Evolutionary conservation across 2,797 vertebrate species (phyloP), one percentile per base, ranked within the genome.

Genomic region (Sebastes kiyomatsui): DNA sequence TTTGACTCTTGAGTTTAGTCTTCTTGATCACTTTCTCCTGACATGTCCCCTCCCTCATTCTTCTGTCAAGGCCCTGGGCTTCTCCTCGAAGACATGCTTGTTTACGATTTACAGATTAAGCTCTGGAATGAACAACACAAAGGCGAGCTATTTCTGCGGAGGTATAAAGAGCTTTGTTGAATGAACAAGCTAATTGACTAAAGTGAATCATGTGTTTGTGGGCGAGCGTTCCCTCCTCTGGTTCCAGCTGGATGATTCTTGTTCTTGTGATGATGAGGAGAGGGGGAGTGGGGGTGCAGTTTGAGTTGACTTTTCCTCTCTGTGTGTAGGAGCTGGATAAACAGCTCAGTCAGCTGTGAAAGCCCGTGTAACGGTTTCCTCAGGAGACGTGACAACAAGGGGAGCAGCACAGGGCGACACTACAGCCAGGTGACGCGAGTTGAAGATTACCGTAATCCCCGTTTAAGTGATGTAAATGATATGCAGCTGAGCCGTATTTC

Each of bases 131-230:
- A 90, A 70, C 14, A 32, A 71, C 75, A 88, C 80, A 87, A 90
- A 80, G 80, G 70, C 66, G 59, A 62, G 77, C 80, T 58, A 81
- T 85, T 81, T 85, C 77, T 61, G 56, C 78, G 58, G 80, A 77
- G 77, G 77, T 85, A 90, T 80, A 87, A 86, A 92, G 85, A 93
- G 86, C 85, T 77, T 72, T 76, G 79, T 75, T 72, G 79, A 91
- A 79, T 13, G 65, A 88, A 84, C 60, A 75, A 80, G 79, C 86
- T 92, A 92, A 95, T 91, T 89, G 82, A 93, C 87, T 91, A 80
- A 92, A 93, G 86, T 81, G 82, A 90, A 90, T 94, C 91, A 94
- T 89, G 89, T 84, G 92, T 92, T 91, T 83, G 87, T 71, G 56
- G 83, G 90, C 32, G 28, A 85, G 86, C 7, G 32, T 78, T 88